Evolutionary conservation across 1,140 invertebrate species (phyloP), one percentile per base, ranked within the genome.

Genomic region (Steinernema khuongi): DNA sequence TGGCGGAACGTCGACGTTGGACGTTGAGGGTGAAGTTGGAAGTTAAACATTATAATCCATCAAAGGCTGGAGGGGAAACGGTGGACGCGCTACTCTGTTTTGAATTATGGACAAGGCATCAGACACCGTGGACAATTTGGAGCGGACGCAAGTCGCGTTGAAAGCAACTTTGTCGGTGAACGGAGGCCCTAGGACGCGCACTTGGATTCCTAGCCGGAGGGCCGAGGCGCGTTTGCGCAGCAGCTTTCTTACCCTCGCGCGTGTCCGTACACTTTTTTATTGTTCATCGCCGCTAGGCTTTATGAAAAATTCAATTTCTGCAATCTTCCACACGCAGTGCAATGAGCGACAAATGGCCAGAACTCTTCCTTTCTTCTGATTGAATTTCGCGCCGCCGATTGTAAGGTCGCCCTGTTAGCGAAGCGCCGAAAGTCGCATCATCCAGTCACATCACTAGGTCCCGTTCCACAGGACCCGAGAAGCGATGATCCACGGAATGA

Each of bases 291-390:
- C 50, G 50, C 50, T 60, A 60, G 50, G 50, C 50, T 60, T 60
- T 60, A 60, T 60, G 50, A 60, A 60, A 60, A 60, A 60, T 60
- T 60, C 50, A 60, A 60, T 60, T 60, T 60, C 22, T 60, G 14
- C 50, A 60, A 60, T 60, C 26, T 60, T 60, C 50, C 26, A n/a
- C 26, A 60, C 50, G 50, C 4, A 60, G 50, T 60, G 50, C 50
- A 60, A 7, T 26, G 7, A 60, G 50, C 50, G 50, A 26, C 50
- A 60, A 60, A 60, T 60, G 26, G 50, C 14, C 50, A 22, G 50
- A 60, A 60, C 26, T 60, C 7, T 60, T 60, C 22, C 50, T 60
- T 60, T 26, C 36, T 60, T 22, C 19, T 60, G 14, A 60, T 60
- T 60, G 11, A 60, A 60, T 60, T 60, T 60, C 26, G n/a, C n/a